Evolutionary conservation across 2,888 invertebrate genomes (phyloP), one percentile per base, ranked within the genome.

Genomic region (Notocelia uddmanniana): DNA sequence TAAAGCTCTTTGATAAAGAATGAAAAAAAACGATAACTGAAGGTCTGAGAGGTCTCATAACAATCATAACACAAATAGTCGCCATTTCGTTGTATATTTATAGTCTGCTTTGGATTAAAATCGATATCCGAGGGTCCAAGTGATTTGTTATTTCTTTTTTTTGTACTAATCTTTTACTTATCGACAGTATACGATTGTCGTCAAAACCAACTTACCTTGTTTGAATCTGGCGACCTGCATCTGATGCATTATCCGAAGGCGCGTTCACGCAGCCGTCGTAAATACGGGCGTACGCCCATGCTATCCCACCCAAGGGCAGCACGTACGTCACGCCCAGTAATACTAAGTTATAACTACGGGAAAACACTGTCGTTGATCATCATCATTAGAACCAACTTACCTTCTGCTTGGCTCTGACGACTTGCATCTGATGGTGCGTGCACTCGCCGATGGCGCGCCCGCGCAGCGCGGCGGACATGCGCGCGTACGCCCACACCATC

Each of bases 191-290:
- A n/a, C n/a, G n/a, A n/a, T n/a, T n/a, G n/a, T 31, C 8, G 0
- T 13, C 58, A 34, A 34, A 23, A 10, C n/a, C 15, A 5, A 79
- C 88, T 87, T 83, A 97, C 97, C 95, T 97, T 97, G 94, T 86
- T 98, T 98, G 3, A 97, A 96, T 80, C 96, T 95, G 85, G 98
- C 96, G n/a, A 97, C 95, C 80, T 98, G 97, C 83, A 96, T 95
- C 88, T 98, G 98, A 73, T 97, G 78, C 96, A 95, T 87, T 98
- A 98, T 0, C 98, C 98, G 66, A 98, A 98, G 2, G 97, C 96
- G 55, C 96, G 94, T 0, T 97, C 97, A 95, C 97, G 96, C 1
- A 98, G 92, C 26, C 97, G 15, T 95, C 94, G n/a, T 97, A 97
- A 96, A 98, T 98, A 11, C 95, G 91, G 0, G 96, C 95, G 83